Base-by-base conservation (phyloP, 2,797 vertebrate genomes). In the Furcifer pardalis region DNA sequence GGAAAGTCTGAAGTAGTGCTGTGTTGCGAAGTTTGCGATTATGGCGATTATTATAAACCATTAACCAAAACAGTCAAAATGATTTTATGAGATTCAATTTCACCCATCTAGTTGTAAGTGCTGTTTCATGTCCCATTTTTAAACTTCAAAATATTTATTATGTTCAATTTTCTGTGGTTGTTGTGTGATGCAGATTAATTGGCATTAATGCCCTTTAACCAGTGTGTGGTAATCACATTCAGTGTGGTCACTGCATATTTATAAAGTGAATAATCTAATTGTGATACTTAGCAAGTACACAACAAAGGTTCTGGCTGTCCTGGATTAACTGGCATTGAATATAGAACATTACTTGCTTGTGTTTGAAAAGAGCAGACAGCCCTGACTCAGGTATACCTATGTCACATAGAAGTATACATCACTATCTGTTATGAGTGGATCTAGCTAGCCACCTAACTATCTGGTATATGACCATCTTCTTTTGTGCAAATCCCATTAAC, bases 1-100 rank as follows among this genome's bases (percentile, higher is more conserved):
- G 60, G 13, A n/a, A 30, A 59, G 74, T 17, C n/a, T 59, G 52
- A 62, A 73, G 6, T 77, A 4, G 13, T 59, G 23, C 71, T 37
- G 30, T 73, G 37, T 65, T 83, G 62, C 65, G 68, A 42, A 62
- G 49, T 81, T 23, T 59, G 17, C 87, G 25, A 46, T 72, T 15
- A 30, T 13, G 7, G 62, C 35, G n/a, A 60, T 49, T 79, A 78
- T 10, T 83, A 0, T 56, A 75, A 44, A 30, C 77, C 23, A 15
- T 49, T 62, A 81, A 0, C 23, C 40, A 7, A 68, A 66, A 68
- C 3, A 2, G 7, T 5, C 81, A 81, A 12, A 84, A 30, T 80
- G 65, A 1, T 19, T 72, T n/a, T 35, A 63, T 21, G 1, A 52
- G 17, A 35, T 5, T 63, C 60, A 49, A 1, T 0, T 0, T 25